phyloP scores from a whole-genome alignment of 2,113 vertebrate species.

The Antechinus flavipes region DNA sequence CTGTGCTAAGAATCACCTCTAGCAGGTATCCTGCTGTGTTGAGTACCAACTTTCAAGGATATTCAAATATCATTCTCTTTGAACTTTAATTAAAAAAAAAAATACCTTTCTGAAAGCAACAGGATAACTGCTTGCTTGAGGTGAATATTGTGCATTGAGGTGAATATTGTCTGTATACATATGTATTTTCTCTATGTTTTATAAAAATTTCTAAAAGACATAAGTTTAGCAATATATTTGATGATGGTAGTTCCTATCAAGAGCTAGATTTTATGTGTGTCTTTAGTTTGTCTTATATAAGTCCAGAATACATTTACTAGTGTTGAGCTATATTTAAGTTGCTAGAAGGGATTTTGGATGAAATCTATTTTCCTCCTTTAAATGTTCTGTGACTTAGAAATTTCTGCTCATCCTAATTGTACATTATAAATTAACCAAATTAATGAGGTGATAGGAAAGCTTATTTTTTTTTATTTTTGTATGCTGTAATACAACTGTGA shows the following conservation, averaged over 20 bases:
- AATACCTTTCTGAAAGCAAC: neutral
- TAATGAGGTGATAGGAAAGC: neutral
- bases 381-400: neutral
- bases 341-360: neutral
- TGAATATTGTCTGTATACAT: neutral
- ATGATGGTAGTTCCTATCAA: neutral
- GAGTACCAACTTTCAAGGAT: neutral
- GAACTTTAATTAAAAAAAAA: slow-evolving; percentile 53
- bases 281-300: neutral
- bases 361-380: neutral
- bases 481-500: neutral
- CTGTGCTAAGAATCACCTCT: neutral
- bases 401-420: neutral
- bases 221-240: neutral
- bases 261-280: neutral
- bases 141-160: neutral
- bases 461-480: neutral
- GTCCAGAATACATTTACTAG: neutral
- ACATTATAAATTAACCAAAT: neutral
- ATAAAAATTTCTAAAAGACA: neutral
- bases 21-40: neutral
- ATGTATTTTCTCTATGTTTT: neutral
- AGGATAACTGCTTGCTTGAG: neutral
- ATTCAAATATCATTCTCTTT: neutral
- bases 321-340: neutral